phyloP scores from a whole-genome alignment of 2,888 invertebrate species.

The Amiota mariae region DNA sequence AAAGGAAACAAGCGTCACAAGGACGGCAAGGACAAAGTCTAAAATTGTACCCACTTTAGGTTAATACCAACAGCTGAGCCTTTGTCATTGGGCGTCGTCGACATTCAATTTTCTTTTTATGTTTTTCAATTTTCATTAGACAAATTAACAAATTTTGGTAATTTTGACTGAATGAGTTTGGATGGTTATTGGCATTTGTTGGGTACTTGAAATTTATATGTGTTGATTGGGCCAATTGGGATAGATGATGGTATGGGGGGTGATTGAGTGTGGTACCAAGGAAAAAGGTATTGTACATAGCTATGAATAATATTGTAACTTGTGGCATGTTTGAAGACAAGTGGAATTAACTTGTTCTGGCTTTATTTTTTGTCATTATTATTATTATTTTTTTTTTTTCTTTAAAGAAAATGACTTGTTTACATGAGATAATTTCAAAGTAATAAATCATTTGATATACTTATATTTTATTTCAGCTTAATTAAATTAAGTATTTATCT shows the following conservation, averaged over 20 bases:
- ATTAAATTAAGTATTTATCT: constrained; percentile 16
- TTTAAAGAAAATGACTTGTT: constrained; percentile 67
- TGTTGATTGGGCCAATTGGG: too few species aligned
- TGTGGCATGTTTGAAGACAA: constrained; percentile 51
- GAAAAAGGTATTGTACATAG: too few species aligned
- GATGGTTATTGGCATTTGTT: too few species aligned
- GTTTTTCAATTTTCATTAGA: constrained; percentile 59
- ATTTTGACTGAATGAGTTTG: constrained; percentile 39
- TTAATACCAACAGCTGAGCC: constrained; percentile 20
- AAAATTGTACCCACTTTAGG: constrained; percentile 48
- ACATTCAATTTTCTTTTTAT: background rate
- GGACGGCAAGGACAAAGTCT: constrained; percentile 36
- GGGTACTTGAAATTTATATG: too few species aligned
- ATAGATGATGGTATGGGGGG: too few species aligned
- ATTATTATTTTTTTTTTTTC: constrained; percentile 9
- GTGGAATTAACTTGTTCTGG: constrained; percentile 61
- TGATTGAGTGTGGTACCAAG: too few species aligned
- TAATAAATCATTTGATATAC: constrained; percentile 62
- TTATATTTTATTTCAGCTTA: constrained; percentile 33
- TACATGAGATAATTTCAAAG: constrained; percentile 70
- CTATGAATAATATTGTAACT: constrained; percentile 4
- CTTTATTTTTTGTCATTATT: background rate
- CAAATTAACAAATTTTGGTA: constrained; percentile 63
- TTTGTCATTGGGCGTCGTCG: constrained; percentile 19
- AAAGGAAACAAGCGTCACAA: background rate